Evolutionary conservation across 2,888 invertebrate species (phyloP), one percentile per base, ranked within the genome.

Genomic region (Eupithecia tripunctaria): DNA sequence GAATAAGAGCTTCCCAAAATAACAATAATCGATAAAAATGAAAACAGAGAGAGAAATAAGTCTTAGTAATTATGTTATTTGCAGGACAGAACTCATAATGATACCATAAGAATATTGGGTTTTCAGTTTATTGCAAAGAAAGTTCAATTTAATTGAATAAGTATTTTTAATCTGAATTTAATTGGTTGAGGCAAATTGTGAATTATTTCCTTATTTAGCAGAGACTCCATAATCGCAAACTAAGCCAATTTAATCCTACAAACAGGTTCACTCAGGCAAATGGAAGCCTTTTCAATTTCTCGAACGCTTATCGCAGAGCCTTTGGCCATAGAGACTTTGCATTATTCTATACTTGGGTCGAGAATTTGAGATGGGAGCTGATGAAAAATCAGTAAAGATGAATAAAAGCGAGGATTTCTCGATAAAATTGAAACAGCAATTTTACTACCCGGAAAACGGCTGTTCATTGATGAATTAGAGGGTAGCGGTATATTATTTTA

Each of bases 201-300:
- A 73, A 74, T 80, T 70, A 77, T 74, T 78, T 77, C 72, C 77
- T 80, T 78, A 75, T 78, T 78, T 14, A 56, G 12, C 81, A 70
- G 76, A 72, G 75, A 78, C 76, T 81, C 77, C 81, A 78, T 80
- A 84, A 86, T 84, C 82, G 82, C 81, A 83, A 87, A 88, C 87
- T 87, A 89, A 91, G 88, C 86, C 86, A 88, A 86, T 89, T 87
- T 89, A 90, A 91, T 89, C 88, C 87, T 74, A 82, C 84, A 85
- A 89, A 86, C 86, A 86, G 81, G 85, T 79, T 82, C 83, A 82
- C 84, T 85, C 82, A 83, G 84, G 82, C 85, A 82, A 82, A 85
- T 82, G 83, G 85, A 89, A 90, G 87, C 87, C 88, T 87, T 90
- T 91, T 90, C 88, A 89, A 90, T 91, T 91, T 87, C 87, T 87